Evolutionary conservation across 2,113 vertebrate species (phyloP), one percentile per base, ranked within the genome.

Genomic region (Perccottus glenii): DNA sequence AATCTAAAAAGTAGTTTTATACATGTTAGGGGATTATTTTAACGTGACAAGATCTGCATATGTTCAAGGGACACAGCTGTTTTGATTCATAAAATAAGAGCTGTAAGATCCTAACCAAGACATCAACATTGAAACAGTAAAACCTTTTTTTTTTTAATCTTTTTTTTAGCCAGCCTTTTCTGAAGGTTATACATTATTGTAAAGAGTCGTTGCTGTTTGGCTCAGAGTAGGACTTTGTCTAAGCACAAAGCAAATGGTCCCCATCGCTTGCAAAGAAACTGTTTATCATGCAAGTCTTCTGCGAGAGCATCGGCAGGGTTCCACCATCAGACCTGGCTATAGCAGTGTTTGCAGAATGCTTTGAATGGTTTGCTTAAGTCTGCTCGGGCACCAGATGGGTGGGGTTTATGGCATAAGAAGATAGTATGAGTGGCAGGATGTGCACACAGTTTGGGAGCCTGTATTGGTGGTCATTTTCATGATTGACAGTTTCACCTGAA

Each of bases 401-500:
- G 76, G 74, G 85, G 70, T 60, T 87, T 87, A 85, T 11, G 42
- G 75, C 65, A 56, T 78, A 78, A 79, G 77, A 71, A 56, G 42
- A 70, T 14, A 64, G 67, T 50, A n/a, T 59, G 50, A 71, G 75
- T 56, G 76, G 78, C 85, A 86, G 85, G 80, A 86, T 80, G 86
- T 40, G 86, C 70, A 87, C 82, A 88, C 85, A 87, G 49, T 77
- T 4, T 63, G 19, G 44, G 44, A 80, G 78, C 58, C 59, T 63
- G 64, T 4, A 45, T 56, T 45, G 67, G 55, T 71, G 50, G 60
- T 78, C 49, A 42, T 64, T 53, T 51, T 32, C 32, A 27, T 74
- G 86, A 85, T 48, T 81, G 83, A 79, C 75, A 55, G 79, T 75
- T 36, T 77, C 82, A 86, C 88, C 82, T 88, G 84, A 72, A 67